phyloP scores from a whole-genome alignment of 2,888 invertebrate species.

The Smittia sp. region DNA sequence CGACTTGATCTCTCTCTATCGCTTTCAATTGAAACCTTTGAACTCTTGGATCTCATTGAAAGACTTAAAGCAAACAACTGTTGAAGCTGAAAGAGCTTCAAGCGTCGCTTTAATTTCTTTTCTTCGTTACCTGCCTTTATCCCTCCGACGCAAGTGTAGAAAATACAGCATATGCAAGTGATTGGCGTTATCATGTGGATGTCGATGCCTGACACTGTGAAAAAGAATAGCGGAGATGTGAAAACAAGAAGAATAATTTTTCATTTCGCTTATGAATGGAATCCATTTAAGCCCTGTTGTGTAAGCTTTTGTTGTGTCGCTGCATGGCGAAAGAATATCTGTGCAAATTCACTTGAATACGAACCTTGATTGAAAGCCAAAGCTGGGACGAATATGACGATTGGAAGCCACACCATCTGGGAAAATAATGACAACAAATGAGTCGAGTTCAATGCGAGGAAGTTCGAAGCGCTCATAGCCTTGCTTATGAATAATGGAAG shows the following conservation, averaged over 20 bases:
- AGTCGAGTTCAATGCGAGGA: background rate
- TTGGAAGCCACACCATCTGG: slow-evolving; percentile 68
- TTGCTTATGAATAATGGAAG: slow-evolving; percentile 18
- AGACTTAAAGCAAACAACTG: no score
- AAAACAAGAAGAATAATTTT: slow-evolving; percentile 15
- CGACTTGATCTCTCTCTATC: no score
- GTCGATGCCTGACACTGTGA: slow-evolving; percentile 70
- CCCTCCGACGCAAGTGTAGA: slow-evolving; percentile 74
- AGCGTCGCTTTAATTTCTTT: background rate
- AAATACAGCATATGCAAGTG: slow-evolving; percentile 73
- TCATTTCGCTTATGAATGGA: background rate
- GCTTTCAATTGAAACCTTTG: no score
- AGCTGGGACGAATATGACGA: slow-evolving; percentile 71
- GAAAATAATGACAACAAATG: slow-evolving; percentile 43
- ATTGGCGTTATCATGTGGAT: slow-evolving; percentile 71
- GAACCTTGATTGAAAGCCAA: slow-evolving; percentile 70
- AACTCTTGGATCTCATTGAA: no score
- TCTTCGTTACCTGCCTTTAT: slow-evolving; percentile 3
- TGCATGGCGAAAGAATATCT: background rate
- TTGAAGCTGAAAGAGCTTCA: no score
- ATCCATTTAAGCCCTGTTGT: background rate
- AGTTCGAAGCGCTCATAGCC: background rate
- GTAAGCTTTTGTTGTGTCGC: background rate
- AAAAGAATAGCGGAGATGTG: no score
- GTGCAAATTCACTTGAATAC: slow-evolving; percentile 14